Evolutionary conservation across 1,140 invertebrate species (phyloP), one percentile per base, ranked within the genome.

Genomic region (Meloidogyne hapla): DNA sequence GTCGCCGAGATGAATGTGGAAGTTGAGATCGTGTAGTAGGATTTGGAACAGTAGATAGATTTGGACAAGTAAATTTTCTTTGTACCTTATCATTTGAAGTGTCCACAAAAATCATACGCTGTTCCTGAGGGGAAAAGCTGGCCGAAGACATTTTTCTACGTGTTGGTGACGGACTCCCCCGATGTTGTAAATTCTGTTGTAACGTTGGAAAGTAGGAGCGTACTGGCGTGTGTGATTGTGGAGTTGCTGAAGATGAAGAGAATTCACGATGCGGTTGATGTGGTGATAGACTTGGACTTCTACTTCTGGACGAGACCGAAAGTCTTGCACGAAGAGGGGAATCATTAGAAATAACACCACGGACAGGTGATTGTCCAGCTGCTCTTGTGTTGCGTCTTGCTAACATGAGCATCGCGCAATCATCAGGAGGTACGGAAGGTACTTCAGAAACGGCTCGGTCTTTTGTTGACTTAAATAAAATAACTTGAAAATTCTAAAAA

Each of bases 201-300:
- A 25, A 2, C 2, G 26, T 12, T n/a, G 71, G 71, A 21, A 26
- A 73, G 21, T 65, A 73, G 6, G 71, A 13, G 48, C 71, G 48
- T 6, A n/a, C 71, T 13, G 71, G 5, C 5, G 38, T 15, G n/a
- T 23, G n/a, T 72, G 69, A 1, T 73, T 61, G 56, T 18, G 64
- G 26, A 61, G 23, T 33, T 64, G 71, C 8, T 21, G 71, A 64
- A 9, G 71, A 25, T 61, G 56, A 40, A 56, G 66, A 45, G 28
- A 21, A 42, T 15, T n/a, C 18, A 25, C 69, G 26, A 61, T 18
- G 8, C 2, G 48, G 48, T n/a, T 56, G 48, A 10, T 65, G 48
- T 12, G 71, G 71, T 28, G 71, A 73, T 21, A 61, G 33, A 33
- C 56, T 73, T 12, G 71, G 71, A 73, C 71, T 73, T 15, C 56